Base-by-base conservation (phyloP, 2,888 invertebrate species). In the Apomyelois bistriatella region DNA sequence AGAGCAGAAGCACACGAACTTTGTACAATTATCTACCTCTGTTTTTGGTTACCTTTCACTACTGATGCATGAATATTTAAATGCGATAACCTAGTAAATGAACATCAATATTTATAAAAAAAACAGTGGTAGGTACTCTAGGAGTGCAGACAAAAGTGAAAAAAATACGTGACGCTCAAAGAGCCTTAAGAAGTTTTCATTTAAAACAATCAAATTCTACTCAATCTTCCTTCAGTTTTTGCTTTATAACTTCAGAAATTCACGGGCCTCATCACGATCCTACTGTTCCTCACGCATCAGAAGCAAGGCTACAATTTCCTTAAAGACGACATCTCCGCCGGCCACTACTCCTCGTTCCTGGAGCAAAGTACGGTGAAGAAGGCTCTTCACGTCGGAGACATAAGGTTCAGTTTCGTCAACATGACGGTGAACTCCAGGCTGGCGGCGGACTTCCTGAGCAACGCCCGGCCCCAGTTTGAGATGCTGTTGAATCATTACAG, bases 241-340 rank as follows among this genome's bases (percentile, higher is more conserved):
- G n/a, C n/a, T n/a, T n/a, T n/a, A 22, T 22, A 2, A 22, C 5
- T 36, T 13, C 71, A 88, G 89, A 83, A 81, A 78, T 90, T 84
- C 83, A 73, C 61, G 54, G 64, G 49, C 22, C 62, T 88, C 0
- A 61, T 88, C 1, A 56, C 66, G 0, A 41, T 78, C 0, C 58
- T 88, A 0, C 64, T 88, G 5, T 56, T 66, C 37, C 46, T 86
- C 12, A 67, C 82, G 2, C 66, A 82, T 52, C 85, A 83, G 58
- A 70, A 62, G 51, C 88, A 89, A 46, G 85, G 67, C 0, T 89
- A 89, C 72, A 90, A 90, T 56, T 87, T 82, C 65, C 70, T 90
- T 0, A 62, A 58, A 1, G 85, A 89, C 58, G 76, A 81, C 0
- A n/a, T 85, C 0, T 8, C 53, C 0, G 56, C 77, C 0, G 86